Conservation (phyloP, 2,113 vertebrate species). For the human region DNA sequence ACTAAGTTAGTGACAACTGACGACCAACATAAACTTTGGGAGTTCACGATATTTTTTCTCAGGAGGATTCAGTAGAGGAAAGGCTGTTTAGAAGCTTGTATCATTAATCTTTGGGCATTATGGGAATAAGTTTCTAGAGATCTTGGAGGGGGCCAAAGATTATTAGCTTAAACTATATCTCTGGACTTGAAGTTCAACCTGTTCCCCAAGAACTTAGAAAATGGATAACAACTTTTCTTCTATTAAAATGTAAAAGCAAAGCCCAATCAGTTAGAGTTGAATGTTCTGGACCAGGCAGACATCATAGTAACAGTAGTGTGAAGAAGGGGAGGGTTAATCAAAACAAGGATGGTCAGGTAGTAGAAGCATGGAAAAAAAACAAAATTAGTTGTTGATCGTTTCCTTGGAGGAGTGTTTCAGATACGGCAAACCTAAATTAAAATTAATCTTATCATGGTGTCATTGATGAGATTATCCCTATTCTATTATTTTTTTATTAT, state of each 20-base stretch:
- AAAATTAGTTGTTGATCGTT: not conserved
- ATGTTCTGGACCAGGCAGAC: not conserved
- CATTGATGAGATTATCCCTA: not conserved
- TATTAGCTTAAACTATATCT: not conserved
- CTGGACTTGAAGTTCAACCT: not conserved
- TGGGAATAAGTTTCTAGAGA: not conserved
- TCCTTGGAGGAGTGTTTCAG: not conserved
- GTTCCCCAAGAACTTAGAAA: not conserved
- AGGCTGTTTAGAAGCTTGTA: not conserved
- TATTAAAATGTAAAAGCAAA: slow-evolving; percentile 14
- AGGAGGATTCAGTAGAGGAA: not conserved
- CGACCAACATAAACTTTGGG: not conserved
- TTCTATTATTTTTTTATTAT: not conserved
- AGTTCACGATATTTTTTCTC: not conserved
- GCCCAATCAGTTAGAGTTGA: not conserved
- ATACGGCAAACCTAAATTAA: not conserved
- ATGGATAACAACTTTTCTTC: not conserved
- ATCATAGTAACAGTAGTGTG: not conserved
- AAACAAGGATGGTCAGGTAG: not conserved
- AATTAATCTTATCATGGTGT: not conserved
- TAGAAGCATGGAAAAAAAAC: not conserved
- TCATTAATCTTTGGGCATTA: not conserved
- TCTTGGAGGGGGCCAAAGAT: not conserved
- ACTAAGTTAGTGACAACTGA: not conserved
- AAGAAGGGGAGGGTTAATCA: not conserved